Percentiles rank a stretch among this genome's conserved stretches.
phyloP scores from a whole-genome alignment of 1,140 invertebrate species.

The Meloidogyne exigua region DNA sequence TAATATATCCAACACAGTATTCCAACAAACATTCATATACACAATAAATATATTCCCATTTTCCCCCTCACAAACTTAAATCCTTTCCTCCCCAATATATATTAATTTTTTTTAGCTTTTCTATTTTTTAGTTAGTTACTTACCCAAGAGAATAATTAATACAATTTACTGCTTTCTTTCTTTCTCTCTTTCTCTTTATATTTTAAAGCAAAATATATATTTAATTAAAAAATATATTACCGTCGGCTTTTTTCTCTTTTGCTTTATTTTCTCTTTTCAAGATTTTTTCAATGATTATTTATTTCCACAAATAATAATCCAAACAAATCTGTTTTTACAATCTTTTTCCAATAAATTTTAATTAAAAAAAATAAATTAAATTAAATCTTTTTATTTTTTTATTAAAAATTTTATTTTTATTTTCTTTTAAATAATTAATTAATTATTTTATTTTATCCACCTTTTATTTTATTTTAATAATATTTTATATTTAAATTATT shows the following conservation, averaged over 20 bases:
- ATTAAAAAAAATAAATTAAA: background rate
- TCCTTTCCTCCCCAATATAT: no score
- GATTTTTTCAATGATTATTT: background rate
- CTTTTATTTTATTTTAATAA: no score
- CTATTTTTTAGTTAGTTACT: background rate
- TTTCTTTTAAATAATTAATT: no score
- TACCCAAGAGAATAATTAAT: conserved; percentile 2
- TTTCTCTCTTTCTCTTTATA: background rate
- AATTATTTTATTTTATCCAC: no score
- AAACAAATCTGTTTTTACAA: background rate
- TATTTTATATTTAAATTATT: no score
- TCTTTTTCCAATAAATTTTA: background rate
- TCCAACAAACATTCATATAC: background rate
- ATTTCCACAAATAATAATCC: background rate
- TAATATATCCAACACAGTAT: background rate
- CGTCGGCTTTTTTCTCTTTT: background rate
- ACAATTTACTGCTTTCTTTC: background rate
- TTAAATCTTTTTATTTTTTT: no score
- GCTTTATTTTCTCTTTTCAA: background rate
- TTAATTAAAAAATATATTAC: background rate
- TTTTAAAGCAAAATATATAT: background rate
- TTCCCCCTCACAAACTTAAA: no score
- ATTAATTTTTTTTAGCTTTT: background rate
- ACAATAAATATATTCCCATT: background rate
- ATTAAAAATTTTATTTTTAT: no score